These are phyloP conservation scores for Nysson spinosus DNA, from an alignment of 2,888 invertebrate species.

Conservation along the genomic window DNA sequence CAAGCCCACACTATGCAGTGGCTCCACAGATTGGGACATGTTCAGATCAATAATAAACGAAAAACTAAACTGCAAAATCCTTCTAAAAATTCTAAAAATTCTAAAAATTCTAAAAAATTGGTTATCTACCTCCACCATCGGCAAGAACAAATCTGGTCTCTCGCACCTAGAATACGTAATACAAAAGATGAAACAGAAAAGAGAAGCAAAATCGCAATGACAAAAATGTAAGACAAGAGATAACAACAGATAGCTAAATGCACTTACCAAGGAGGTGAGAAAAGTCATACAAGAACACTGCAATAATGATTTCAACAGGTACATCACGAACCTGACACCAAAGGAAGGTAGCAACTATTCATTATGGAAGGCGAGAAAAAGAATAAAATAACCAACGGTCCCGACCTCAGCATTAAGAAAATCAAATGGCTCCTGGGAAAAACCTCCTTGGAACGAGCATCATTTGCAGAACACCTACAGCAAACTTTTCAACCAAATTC, in stretches of 20 bases:
- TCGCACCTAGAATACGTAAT: background rate
- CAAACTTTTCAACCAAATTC: background rate
- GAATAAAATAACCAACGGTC: background rate
- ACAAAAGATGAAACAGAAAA: background rate
- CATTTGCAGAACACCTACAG: background rate
- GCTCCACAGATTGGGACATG: constrained; percentile 27
- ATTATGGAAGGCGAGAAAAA: background rate
- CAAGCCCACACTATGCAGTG: constrained; percentile 21
- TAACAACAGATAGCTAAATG: too few species aligned
- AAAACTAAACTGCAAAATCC: background rate
- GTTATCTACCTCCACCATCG: background rate
- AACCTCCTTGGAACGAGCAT: background rate
- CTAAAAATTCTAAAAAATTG: background rate
- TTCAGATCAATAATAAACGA: constrained; percentile 14
- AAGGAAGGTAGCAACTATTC: too few species aligned
- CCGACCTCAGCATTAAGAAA: background rate
- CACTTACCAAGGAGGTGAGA: too few species aligned
- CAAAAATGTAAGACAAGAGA: too few species aligned
- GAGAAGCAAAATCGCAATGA: background rate
- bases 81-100: background rate
- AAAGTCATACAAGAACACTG: background rate
- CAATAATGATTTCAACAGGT: background rate
- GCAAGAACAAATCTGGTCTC: background rate
- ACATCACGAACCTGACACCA: background rate
- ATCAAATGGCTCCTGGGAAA: background rate